phyloP scores from a whole-genome alignment of 2,888 invertebrate species.

The Diaprepes abbreviatus region DNA sequence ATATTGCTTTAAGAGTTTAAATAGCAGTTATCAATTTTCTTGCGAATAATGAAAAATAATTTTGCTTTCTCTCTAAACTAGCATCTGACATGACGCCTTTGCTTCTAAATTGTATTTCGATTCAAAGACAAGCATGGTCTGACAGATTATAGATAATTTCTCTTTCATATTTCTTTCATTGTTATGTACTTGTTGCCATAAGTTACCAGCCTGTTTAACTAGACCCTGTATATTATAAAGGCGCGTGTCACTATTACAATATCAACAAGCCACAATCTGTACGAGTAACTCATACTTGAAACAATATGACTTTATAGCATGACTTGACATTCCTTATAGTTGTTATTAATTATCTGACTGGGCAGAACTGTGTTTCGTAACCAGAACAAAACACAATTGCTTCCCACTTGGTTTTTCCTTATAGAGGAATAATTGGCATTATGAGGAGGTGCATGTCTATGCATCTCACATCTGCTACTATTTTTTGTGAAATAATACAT shows the following conservation, averaged over 20 bases:
- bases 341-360: conserved; percentile 20
- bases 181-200: too few relatives aligned
- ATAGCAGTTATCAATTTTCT: too few relatives aligned
- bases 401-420: conserved; percentile 28
- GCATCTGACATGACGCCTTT: too few relatives aligned
- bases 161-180: too few relatives aligned
- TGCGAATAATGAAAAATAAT: too few relatives aligned
- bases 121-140: too few relatives aligned
- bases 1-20: too few relatives aligned
- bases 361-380: conserved; percentile 17
- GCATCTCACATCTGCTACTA: conserved; percentile 3
- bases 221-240: background rate
- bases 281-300: conserved; percentile 14
- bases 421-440: conserved; percentile 20
- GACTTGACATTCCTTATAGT: conserved; percentile 17
- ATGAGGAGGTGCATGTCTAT: conserved; percentile 9
- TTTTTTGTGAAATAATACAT: background rate
- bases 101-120: too few relatives aligned
- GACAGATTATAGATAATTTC: too few relatives aligned
- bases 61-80: too few relatives aligned
- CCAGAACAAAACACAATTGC: conserved; percentile 23
- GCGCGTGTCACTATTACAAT: conserved; percentile 7
- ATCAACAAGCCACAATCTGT: conserved; percentile 17
- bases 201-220: too few relatives aligned
- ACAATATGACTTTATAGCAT: conserved; percentile 26